A percentile compares a stretch with the other conserved stretches of the same genome.
These are phyloP conservation scores for Diacarnus erythraeanus DNA, from an alignment of 37 sponge, comb jelly and placozoan genomes.

Conservation along the genomic window DNA sequence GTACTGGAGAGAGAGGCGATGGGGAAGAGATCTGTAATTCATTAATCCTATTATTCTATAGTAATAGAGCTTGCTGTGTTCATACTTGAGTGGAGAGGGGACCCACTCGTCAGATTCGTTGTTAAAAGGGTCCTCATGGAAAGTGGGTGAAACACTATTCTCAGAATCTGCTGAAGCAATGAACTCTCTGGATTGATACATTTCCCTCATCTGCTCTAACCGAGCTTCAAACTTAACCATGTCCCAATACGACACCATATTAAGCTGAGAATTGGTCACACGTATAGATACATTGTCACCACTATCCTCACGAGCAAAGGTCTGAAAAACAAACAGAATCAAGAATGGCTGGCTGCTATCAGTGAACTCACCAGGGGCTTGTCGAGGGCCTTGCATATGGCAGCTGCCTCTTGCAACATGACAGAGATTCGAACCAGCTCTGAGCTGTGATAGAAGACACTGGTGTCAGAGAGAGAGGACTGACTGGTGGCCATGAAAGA, in stretches of 20 bases:
- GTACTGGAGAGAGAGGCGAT: conserved; percentile 20
- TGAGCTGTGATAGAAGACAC: conserved; percentile 31
- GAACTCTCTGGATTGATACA: conserved; percentile 43
- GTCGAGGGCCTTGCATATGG: conserved; percentile 61
- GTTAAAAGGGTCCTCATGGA: conserved; percentile 44
- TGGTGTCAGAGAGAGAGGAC: background rate
- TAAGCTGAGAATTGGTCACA: conserved; percentile 61
- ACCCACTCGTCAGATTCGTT: conserved; percentile 55
- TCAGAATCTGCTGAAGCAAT: background rate
- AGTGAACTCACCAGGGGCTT: conserved; percentile 34
- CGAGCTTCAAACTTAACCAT: conserved; percentile 75
- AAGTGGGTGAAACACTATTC: background rate
- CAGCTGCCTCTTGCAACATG: conserved; percentile 84
- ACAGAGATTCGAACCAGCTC: conserved; percentile 63
- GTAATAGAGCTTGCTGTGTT: background rate
- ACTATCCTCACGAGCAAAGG: conserved; percentile 5
- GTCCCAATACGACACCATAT: conserved; percentile 66
- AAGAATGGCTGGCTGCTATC: background rate
- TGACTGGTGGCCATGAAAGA: background rate
- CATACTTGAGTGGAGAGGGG: conserved; percentile 52
- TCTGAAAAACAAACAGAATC: background rate
- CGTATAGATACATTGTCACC: conserved; percentile 19
- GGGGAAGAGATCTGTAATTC: background rate
- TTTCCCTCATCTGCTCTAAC: conserved; percentile 84
- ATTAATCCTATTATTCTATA: background rate